phyloP scores from a whole-genome alignment of 2,888 invertebrate genomes.

The Sceliomorpha sp. region DNA sequence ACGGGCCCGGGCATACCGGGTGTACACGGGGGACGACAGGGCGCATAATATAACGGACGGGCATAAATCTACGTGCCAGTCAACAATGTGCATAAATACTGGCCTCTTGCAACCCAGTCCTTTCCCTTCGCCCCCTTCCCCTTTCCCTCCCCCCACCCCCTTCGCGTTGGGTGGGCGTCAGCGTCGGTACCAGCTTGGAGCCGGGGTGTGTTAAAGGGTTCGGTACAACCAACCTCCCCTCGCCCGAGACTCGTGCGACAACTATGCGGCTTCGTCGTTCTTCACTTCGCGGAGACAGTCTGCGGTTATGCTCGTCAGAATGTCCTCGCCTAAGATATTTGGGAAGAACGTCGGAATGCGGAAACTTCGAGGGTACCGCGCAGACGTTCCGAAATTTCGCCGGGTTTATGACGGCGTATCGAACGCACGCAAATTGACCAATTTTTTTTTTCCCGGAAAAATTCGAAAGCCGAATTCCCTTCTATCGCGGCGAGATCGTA shows the following conservation, averaged over 20 bases:
- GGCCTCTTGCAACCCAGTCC: conserved; percentile 75
- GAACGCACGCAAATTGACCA: too few relatives aligned
- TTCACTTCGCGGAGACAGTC: conserved; percentile 71
- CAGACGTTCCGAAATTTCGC: too few relatives aligned
- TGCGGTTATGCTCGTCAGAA: conserved; percentile 73
- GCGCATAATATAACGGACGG: conserved; percentile 80
- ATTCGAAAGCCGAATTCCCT: too few relatives aligned
- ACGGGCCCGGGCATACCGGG: conserved; percentile 76
- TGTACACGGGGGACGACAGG: conserved; percentile 75
- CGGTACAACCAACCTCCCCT: conserved; percentile 48
- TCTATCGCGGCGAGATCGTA: too few relatives aligned
- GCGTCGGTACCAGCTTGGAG: conserved; percentile 39
- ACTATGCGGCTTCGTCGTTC: conserved; percentile 72
- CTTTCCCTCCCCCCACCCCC: conserved; percentile 59
- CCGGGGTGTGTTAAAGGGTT: conserved; percentile 51
- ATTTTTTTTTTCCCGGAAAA: too few relatives aligned
- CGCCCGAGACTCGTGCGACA: conserved; percentile 62
- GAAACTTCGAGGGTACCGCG: conserved; percentile 15
- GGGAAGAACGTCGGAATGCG: conserved; percentile 12
- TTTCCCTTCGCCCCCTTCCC: conserved; percentile 54
- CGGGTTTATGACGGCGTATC: too few relatives aligned
- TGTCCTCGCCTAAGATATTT: conserved; percentile 35
- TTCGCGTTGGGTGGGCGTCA: conserved; percentile 34
- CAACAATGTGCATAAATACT: conserved; percentile 81
- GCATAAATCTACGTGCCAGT: conserved; percentile 80